Evolutionary conservation across 2,113 vertebrate species (phyloP), one percentile per base, ranked within the genome.

Genomic region (Oenanthe melanoleuca): DNA sequence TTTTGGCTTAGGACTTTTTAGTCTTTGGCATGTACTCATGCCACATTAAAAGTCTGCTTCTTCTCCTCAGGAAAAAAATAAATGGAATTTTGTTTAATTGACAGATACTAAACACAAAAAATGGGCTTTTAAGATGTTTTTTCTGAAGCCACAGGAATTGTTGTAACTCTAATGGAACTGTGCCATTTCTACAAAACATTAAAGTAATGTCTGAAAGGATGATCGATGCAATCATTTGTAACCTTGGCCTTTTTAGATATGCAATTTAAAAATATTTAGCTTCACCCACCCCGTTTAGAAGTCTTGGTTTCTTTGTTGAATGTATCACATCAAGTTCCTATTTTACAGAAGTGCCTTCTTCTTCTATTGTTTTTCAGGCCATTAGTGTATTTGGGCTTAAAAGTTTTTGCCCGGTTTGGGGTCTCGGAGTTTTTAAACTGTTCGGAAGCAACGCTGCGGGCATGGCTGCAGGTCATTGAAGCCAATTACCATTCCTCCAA

Each of bases 381-480:
- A 3, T 95, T 99, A 85, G 98, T 99, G n/a, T 99, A 99, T 93
- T 97, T 99, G 87, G 99, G 99, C 26, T 98, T 99, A 95, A 99
- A 99, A 96, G 97, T 99, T 93, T 99, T 99, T 97, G 94, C 98
- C 21, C 97, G 98, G 29, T 99, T 99, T 89, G 98, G 99, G 8
- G 98, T 99, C 57, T 99, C 98, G 52, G 99, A 99, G 79, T 99
- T 99, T 97, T 97, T 99, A 88, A 98, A 97, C 97, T 99, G 99
- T 96, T 97, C 99, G 0, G 99, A 99, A 97, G 97, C 98, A 28
- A 98, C 98, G 4, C 96, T 99, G 64, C 98, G 98, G 93, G 98
- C 98, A 8, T 99, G 99, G 99, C 98, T 99, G 81, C 99, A 99
- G 97, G 93, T 99, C 92, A 99, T 99, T 5, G 99, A 99, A 98